Percentiles rank a stretch among this genome's conserved stretches.
These are phyloP conservation scores for Dendrolimus kikuchii DNA, from an alignment of 1,140 invertebrate genomes.

Conservation along the genomic window DNA sequence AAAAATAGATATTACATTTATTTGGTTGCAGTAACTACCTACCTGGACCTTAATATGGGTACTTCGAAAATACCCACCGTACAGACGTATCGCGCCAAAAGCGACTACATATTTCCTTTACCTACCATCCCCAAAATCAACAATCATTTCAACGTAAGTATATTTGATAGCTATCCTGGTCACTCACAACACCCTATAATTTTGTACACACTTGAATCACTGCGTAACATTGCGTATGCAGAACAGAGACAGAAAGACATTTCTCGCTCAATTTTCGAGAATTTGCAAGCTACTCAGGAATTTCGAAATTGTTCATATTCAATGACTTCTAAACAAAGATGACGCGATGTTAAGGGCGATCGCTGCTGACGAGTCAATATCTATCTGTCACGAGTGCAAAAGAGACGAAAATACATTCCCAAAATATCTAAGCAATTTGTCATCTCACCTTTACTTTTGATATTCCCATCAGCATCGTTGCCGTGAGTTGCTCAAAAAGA, in stretches of 20 bases:
- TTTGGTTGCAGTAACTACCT: no score
- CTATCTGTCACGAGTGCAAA: constrained; percentile 27
- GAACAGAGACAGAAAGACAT: constrained; percentile 54
- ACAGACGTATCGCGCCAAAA: no score
- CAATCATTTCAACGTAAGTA: background rate
- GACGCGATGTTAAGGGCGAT: constrained; percentile 41
- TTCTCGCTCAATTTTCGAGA: constrained; percentile 57
- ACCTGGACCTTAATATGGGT: no score
- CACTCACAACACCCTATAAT: constrained; percentile 7
- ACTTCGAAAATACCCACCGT: no score
- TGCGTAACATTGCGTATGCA: constrained; percentile 6
- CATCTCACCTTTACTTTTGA: constrained; percentile 71
- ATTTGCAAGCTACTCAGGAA: constrained; percentile 37
- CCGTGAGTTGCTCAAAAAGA: constrained; percentile 74
- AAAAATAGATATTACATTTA: no score
- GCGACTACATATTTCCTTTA: no score
- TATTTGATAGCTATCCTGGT: constrained; percentile 14
- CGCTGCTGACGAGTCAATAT: constrained; percentile 23
- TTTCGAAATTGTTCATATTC: constrained; percentile 40
- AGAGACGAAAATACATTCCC: constrained; percentile 51
- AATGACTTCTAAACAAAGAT: constrained; percentile 66
- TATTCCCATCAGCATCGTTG: constrained; percentile 76
- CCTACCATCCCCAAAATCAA: no score
- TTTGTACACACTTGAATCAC: constrained; percentile 12
- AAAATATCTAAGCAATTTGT: constrained; percentile 46